These are phyloP conservation scores for Alviniconcha marisindica DNA, from an alignment of 1,140 invertebrate species.

Conservation along the genomic window DNA sequence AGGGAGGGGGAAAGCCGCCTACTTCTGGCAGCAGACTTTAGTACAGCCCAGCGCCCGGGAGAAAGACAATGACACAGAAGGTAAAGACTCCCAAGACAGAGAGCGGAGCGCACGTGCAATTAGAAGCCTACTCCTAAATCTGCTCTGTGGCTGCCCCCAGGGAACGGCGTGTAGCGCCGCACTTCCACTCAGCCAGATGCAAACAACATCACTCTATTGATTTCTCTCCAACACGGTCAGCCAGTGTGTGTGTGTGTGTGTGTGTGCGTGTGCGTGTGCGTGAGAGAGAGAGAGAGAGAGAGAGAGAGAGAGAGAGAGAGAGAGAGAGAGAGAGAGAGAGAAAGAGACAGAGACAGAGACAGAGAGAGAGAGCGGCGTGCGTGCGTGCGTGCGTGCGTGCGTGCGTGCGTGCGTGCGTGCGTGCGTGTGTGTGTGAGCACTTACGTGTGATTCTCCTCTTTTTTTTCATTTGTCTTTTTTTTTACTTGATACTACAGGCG, in stretches of 20 bases:
- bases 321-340: background rate
- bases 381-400: background rate
- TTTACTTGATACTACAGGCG: no score
- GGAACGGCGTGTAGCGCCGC: background rate
- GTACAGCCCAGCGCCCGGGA: no score
- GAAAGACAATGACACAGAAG: constrained; percentile 20
- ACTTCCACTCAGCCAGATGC: background rate
- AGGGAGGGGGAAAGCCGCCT: no score
- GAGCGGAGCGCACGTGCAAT: constrained; percentile 12
- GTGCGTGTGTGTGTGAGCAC: background rate
- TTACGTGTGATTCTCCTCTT: no score
- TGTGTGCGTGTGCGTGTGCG: background rate
- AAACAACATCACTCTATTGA: constrained; percentile 20
- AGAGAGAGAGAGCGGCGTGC: background rate
- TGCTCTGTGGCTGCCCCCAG: background rate
- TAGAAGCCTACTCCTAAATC: constrained; percentile 31
- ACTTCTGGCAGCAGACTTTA: no score
- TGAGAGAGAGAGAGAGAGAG: background rate
- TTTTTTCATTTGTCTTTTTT: no score
- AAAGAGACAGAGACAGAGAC: background rate
- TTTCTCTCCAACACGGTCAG: constrained; percentile 1
- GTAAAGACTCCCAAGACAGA: constrained; percentile 20
- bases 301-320: background rate
- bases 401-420: background rate
- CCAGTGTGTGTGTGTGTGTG: background rate